Evolutionary conservation across 2,888 invertebrate genomes (phyloP), one percentile per base, ranked within the genome.

Genomic region (Epistrophe eligans): DNA sequence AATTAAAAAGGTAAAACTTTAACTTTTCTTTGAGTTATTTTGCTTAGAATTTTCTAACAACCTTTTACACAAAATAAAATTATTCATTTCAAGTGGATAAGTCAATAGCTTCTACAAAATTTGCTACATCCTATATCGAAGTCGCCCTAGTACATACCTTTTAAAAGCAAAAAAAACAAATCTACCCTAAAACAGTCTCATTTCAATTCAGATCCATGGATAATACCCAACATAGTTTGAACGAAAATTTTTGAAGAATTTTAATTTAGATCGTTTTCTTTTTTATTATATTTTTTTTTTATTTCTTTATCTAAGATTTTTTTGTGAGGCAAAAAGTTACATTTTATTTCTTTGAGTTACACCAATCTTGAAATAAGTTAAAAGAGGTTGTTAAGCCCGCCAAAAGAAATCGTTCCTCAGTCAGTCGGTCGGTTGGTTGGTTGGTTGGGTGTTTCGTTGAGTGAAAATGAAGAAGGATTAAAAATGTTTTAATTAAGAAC

Each of bases 401-500:
- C 40, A 52, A 81, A 64, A 64, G 40, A 70, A 60, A 52, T 45
- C 60, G 60, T 74, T 74, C 43, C 52, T 74, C 79, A 40, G 28
- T 43, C 19, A 28, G 43, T 43, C 15, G 48, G 40, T 67, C 3
- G 55, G 28, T 55, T 5, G 28, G 28, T 15, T 28, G 28, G 28
- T n/a, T n/a, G 55, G 55, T 28, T 28, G 32, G 55, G 3, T 55
- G 55, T 24, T 24, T 55, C n/a, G 67, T 28, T 32, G 60, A 28
- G 17, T 9, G 70, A 76, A 80, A 60, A 67, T 70, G 71, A 50
- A 38, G 32, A 70, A 79, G 73, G 79, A 74, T 70, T 70, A 50
- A 70, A 85, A 85, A 82, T 82, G 73, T 79, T 77, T 85, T 85
- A 85, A 85, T 85, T 85, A 85, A 85, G 85, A 52, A 45, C 77